A percentile compares a stretch with the other conserved stretches of the same genome.
phyloP scores from a whole-genome alignment of 92 coral and sea anemone genomes.

The Plumapathes pennacea region DNA sequence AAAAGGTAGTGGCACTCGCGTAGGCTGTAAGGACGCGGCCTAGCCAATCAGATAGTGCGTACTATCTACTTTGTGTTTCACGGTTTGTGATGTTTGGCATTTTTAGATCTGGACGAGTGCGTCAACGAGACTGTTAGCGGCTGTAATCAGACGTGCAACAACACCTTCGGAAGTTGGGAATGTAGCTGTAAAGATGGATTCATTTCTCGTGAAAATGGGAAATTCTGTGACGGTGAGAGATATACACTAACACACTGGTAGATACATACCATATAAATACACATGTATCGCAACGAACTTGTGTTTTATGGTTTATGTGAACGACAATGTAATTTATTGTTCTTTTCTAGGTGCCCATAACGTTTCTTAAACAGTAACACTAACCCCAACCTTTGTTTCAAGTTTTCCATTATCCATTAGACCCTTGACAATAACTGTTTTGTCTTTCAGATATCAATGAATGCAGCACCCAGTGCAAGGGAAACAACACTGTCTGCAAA shows the following conservation, averaged over 20 bases:
- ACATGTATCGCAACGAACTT: no score
- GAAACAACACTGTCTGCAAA: constrained; percentile 25
- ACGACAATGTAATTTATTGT: no score
- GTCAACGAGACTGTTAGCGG: constrained; percentile 2
- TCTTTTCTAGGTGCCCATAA: no score
- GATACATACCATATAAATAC: no score
- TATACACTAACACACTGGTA: no score
- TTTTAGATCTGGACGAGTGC: constrained; percentile 67
- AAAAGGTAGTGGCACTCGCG: no score
- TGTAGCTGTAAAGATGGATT: constrained; percentile 50
- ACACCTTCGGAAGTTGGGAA: constrained; percentile 46
- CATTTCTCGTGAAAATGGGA: background rate
- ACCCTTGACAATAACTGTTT: background rate
- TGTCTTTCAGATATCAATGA: constrained; percentile 55
- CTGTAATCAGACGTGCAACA: constrained; percentile 50
- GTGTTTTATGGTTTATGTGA: no score
- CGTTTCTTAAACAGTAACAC: no score
- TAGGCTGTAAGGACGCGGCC: no score
- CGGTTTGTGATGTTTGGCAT: background rate
- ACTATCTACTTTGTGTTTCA: no score
- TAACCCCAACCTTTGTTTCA: background rate
- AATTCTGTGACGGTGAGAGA: constrained; percentile 57
- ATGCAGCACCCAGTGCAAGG: constrained; percentile 28
- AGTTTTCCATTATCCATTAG: background rate
- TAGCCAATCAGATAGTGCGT: no score